These are phyloP conservation scores for Eleginops maclovinus DNA, from an alignment of 2,113 vertebrate species.

Conservation along the genomic window DNA sequence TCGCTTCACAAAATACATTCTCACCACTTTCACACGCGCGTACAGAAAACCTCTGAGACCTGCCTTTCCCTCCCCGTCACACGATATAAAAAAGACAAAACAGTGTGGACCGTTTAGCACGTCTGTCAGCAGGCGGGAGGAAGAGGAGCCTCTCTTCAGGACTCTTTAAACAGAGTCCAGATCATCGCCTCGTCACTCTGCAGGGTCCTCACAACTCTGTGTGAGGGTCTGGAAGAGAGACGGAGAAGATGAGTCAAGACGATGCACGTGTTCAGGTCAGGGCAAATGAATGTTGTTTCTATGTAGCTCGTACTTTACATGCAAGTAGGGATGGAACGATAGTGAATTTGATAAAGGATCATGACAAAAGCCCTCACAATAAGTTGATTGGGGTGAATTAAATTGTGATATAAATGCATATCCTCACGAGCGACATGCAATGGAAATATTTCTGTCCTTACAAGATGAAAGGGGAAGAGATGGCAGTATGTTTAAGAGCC, in stretches of 20 bases:
- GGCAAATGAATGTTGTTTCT: not conserved
- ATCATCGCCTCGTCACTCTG: not conserved
- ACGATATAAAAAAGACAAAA: conserved; percentile 29
- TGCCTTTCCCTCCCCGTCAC: not conserved
- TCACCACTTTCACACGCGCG: conserved; percentile 8
- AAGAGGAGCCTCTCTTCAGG: conserved; percentile 36
- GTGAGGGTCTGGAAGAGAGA: conserved; percentile 69
- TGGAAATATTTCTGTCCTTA: too few relatives aligned
- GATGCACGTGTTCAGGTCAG: not conserved
- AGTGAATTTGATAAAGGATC: too few relatives aligned
- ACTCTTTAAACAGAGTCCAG: conserved; percentile 84
- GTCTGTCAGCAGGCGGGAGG: conserved; percentile 15
- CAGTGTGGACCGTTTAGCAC: not conserved
- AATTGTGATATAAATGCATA: too few relatives aligned
- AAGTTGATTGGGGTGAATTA: too few relatives aligned
- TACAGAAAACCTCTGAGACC: conserved; percentile 2
- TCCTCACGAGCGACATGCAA: too few relatives aligned
- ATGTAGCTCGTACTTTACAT: not conserved
- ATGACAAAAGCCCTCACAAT: too few relatives aligned
- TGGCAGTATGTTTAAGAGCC: too few relatives aligned
- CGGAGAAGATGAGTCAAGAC: not conserved
- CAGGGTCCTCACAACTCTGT: conserved; percentile 76
- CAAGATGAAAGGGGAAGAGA: too few relatives aligned
- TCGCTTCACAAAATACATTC: conserved; percentile 46
- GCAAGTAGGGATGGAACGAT: too few relatives aligned